Evolutionary conservation across 2,888 invertebrate species (phyloP), one percentile per base, ranked within the genome.

Genomic region (Andrena bucephala): DNA sequence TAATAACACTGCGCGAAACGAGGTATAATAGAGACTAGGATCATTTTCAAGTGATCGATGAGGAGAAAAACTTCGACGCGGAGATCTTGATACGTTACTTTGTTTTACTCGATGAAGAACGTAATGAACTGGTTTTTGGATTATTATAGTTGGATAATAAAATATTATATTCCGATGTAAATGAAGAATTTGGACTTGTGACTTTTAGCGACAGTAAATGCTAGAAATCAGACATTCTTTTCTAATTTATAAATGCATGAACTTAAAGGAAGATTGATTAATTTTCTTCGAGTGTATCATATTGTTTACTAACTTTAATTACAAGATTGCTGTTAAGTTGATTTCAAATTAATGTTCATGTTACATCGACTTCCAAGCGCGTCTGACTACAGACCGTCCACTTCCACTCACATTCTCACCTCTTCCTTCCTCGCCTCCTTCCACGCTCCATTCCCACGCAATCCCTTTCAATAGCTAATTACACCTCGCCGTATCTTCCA

Each of bases 21-120:
- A 24, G 6, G 20, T 24, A 54, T 54, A 54, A 20, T 54, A 24
- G 54, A 24, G 54, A 16, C 20, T 20, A 24, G 54, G 54, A 54
- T 54, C 20, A 54, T 54, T 54, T 54, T 54, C 54, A 8, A 24
- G 54, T 54, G 54, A 54, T 54, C 54, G 54, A 54, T 20, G 20
- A 24, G 8, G 20, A 10, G 20, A 54, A 54, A 54, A 54, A 54
- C 54, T 42, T 4, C 5, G 42, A 10, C 6, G 54, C 2, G 3
- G 8, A 2, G 7, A 20, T 24, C 8, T 24, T 7, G 2, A 20
- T 8, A 7, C 6, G 52, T 52, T 52, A 52, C 52, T 52, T 8
- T 20, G 20, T 54, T 24, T 54, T 20, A 10, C 20, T 20, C 8
- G 42, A 54, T 8, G 54, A 54, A 20, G 54, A 54, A 54, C 24